A percentile compares a stretch with the other conserved stretches of the same genome.
phyloP scores from a whole-genome alignment of 2,113 vertebrate species.

The Clarias batrachus region DNA sequence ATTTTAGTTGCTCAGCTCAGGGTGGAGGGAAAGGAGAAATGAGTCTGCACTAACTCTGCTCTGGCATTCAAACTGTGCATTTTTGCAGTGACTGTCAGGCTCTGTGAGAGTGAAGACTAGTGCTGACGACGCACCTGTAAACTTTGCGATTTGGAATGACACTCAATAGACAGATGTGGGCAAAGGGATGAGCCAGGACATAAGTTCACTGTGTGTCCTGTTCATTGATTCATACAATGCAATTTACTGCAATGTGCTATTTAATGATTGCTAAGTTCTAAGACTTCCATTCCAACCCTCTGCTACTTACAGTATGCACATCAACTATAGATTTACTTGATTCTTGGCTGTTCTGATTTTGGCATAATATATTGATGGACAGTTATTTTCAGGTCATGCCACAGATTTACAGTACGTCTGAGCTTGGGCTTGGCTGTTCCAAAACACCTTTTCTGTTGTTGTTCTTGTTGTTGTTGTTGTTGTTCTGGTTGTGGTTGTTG shows the following conservation, averaged over 20 bases:
- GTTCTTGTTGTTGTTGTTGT: not conserved
- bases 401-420: not conserved
- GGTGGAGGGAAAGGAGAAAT: not conserved
- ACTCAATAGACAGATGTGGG: not conserved
- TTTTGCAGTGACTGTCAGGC: constrained; percentile 24
- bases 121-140: constrained; percentile 25
- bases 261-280: not conserved
- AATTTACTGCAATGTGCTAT: not conserved
- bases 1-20: constrained; percentile 43
- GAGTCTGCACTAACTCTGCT: not conserved
- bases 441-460: not conserved
- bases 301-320: not conserved
- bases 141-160: constrained; percentile 21
- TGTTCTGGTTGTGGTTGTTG: not conserved
- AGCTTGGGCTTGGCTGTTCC: not conserved
- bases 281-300: no score
- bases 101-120: constrained; percentile 36
- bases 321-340: not conserved
- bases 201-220: not conserved
- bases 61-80: constrained; percentile 31
- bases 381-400: not conserved
- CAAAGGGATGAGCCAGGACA: not conserved
- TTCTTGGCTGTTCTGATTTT: not conserved
- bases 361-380: not conserved
- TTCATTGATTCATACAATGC: constrained; percentile 25